These are phyloP conservation scores for Eufriesea mexicana DNA, from an alignment of 1,140 invertebrate species.

Conservation along the genomic window DNA sequence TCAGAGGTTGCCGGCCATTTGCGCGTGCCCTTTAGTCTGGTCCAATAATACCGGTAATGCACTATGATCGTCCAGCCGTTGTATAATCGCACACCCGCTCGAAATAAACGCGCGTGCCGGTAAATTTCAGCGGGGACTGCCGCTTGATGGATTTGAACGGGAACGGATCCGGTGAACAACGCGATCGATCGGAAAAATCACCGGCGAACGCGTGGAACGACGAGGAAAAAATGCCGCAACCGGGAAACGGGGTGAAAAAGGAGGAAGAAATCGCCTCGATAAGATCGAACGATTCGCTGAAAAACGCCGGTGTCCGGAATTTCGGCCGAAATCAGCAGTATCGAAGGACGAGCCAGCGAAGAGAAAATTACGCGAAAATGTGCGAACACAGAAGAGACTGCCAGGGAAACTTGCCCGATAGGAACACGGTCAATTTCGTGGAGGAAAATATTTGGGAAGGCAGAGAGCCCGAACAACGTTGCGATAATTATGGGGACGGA, in stretches of 20 bases:
- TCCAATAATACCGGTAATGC: conserved; percentile 38
- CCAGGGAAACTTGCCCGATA: background rate
- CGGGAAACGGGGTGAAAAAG: background rate
- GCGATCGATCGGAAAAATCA: conserved; percentile 13
- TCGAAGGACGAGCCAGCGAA: background rate
- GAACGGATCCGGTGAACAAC: background rate
- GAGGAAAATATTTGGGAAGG: conserved; percentile 5
- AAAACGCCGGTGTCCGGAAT: background rate
- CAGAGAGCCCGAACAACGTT: background rate
- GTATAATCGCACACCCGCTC: conserved; percentile 38
- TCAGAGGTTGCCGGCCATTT: conserved; percentile 1
- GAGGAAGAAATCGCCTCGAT: background rate
- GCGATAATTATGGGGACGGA: background rate
- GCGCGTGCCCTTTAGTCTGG: background rate
- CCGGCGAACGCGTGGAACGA: no score
- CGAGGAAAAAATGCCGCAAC: background rate
- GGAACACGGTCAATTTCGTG: background rate
- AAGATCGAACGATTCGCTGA: conserved; percentile 1
- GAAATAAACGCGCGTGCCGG: conserved; percentile 32
- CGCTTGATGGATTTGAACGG: conserved; percentile 22
- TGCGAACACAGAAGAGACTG: conserved; percentile 9
- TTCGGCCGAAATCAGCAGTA: background rate
- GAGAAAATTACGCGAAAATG: conserved; percentile 20
- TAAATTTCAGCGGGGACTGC: conserved; percentile 17
- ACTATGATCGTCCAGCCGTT: conserved; percentile 39